Conservation (phyloP, 1,140 invertebrate genomes). For the Drosophila ohnishii region DNA sequence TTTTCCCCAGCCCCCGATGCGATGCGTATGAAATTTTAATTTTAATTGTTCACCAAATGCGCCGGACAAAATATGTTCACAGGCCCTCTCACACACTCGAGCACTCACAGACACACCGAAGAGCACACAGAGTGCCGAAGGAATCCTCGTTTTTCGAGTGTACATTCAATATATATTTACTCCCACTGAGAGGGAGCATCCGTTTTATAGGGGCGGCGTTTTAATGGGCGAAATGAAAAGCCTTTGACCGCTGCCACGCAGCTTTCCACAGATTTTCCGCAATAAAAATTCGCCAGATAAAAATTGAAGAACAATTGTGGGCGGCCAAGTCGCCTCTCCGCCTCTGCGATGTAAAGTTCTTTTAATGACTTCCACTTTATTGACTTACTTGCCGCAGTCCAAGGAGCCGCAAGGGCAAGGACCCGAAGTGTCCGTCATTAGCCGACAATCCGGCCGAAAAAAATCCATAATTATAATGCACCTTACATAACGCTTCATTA, state of each 20-base stretch:
- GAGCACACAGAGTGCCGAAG: slow-evolving; percentile 5
- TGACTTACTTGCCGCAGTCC: slow-evolving; percentile 52
- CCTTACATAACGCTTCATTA: slow-evolving; percentile 81
- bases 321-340: slow-evolving; percentile 7
- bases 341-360: slow-evolving; percentile 45
- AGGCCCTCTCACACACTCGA: slow-evolving; percentile 14
- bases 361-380: slow-evolving; percentile 76
- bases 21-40: slow-evolving; percentile 76
- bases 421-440: slow-evolving; percentile 61
- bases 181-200: slow-evolving; percentile 10
- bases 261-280: slow-evolving; percentile 14
- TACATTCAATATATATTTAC: slow-evolving; percentile 48
- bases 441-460: slow-evolving; percentile 49
- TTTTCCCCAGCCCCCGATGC: slow-evolving; percentile 59
- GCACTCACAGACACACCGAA: neutral
- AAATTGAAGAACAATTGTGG: slow-evolving; percentile 38
- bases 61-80: slow-evolving; percentile 65
- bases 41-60: slow-evolving; percentile 79
- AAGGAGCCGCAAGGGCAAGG: slow-evolving; percentile 38
- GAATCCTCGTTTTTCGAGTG: slow-evolving; percentile 32
- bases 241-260: slow-evolving; percentile 21
- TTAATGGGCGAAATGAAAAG: slow-evolving; percentile 73
- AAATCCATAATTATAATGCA: slow-evolving; percentile 81
- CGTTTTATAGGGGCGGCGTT: slow-evolving; percentile 52
- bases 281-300: slow-evolving; percentile 25